Evolutionary conservation across 92 coral and sea anemone genomes (phyloP), one percentile per base, ranked within the genome.

Genomic region (Epizoanthus scotinus): DNA sequence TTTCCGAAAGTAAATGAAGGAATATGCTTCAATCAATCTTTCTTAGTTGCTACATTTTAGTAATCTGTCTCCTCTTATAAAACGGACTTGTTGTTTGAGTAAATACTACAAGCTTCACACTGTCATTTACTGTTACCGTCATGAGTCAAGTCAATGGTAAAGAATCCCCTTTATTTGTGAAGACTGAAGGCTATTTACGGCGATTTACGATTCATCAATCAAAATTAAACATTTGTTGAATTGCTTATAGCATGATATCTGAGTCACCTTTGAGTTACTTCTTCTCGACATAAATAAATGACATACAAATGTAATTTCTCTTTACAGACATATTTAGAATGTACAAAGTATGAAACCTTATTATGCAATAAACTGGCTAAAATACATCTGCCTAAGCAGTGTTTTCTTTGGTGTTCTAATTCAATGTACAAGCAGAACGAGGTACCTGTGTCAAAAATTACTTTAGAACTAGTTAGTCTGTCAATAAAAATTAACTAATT

Each of bases 161-260:
- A 6, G 44, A 64, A 28, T 64, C n/a, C 21, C n/a, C 50, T 14
- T 75, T n/a, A n/a, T n/a, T n/a, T 38, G 68, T 36, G 36, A 5
- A 53, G 42, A 42, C 28, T 52, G 55, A 5, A 53, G 42, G 63
- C 18, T 52, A 73, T 17, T 57, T 56, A 31, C 6, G 52, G 52
- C 52, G 52, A 61, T 57, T 28, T 24, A 14, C 8, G 65, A 57
- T 58, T 10, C 21, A 73, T 56, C 65, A 58, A 57, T 34, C 66
- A 73, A 73, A 22, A 55, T 14, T 56, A 29, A 73, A 73, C 44
- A 9, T 40, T 36, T 59, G 58, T 59, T 75, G 34, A 75, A 75
- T 42, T 36, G 81, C 36, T 13, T 55, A 57, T 58, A 59, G 44
- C 62, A 36, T 34, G 56, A 75, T 36, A 36, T 34, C 28, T 31